Evolutionary conservation across 1,140 invertebrate species (phyloP), one percentile per base, ranked within the genome.

Genomic region (Drosophila subobscura): DNA sequence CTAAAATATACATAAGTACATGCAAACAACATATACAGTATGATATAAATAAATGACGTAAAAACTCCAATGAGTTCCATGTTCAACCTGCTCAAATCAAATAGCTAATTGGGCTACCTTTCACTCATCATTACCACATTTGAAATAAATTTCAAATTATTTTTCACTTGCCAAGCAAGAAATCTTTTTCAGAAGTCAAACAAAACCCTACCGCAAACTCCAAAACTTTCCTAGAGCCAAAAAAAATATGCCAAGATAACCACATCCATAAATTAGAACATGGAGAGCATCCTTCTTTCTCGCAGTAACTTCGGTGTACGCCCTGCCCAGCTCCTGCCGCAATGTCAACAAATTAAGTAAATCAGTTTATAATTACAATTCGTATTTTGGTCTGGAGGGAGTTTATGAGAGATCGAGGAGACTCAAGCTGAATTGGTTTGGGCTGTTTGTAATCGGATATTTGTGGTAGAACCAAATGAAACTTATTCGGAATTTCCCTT

Each of bases 301-400:
- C 49, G 45, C 10, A 40, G 27, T 33, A 55, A 37, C 49, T 47
- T 14, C 41, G 33, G 33, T 33, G 29, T 7, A 33, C 7, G 29
- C 8, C 29, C 29, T 10, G 29, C 10, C 33, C 33, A 37, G 33
- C 10, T 37, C 33, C 33, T 12, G 33, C 79, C 79, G 66, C 79
- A 84, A 55, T 52, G 80, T 84, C 85, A 84, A 84, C 79, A 84
- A 84, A 84, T 86, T 80, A 79, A 85, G 50, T 84, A 76, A 84
- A 84, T 84, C 76, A 85, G 71, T 54, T 79, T 80, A 76, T 85
- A 84, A 84, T 77, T 77, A 77, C 75, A 79, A 79, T 85, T 80
- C 79, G 79, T 61, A 29, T 20, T 54, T 53, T 41, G 46, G 12
- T 22, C 40, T 16, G 42, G 25, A 56, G 46, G 37, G 41, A 68